Evolutionary conservation across 2,888 invertebrate species (phyloP).

Genomic region (Yponomeuta cagnagella): DNA sequence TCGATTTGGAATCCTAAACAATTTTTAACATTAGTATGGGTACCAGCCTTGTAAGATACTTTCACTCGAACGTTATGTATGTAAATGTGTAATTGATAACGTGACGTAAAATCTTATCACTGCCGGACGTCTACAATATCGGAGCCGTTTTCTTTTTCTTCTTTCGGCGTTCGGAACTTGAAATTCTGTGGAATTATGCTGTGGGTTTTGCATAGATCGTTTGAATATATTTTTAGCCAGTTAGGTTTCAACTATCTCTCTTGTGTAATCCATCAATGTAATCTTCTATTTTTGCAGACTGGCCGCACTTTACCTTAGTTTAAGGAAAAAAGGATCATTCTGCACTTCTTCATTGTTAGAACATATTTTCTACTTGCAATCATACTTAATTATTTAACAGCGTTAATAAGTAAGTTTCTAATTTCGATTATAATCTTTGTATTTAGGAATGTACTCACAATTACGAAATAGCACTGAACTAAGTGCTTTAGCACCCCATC

Average conservation of each 20-base stretch:
- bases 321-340: too few species aligned
- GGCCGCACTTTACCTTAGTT: too few species aligned
- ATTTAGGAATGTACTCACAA: too few species aligned
- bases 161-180: background rate
- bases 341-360: too few species aligned
- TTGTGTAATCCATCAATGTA: background rate
- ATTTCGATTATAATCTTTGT: too few species aligned
- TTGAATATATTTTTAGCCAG: background rate
- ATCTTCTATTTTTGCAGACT: too few species aligned
- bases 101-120: slow-evolving; percentile 52
- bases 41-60: slow-evolving; percentile 50
- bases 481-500: too few species aligned
- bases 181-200: background rate
- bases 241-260: slow-evolving; percentile 9
- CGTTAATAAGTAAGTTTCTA: too few species aligned
- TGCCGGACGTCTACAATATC: slow-evolving; percentile 13
- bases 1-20: slow-evolving; percentile 66
- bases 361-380: too few species aligned
- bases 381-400: too few species aligned
- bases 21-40: slow-evolving; percentile 69
- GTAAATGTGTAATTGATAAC: slow-evolving; percentile 65
- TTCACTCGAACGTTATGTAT: slow-evolving; percentile 72
- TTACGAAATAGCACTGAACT: too few species aligned
- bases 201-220: background rate
- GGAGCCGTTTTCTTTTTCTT: slow-evolving; percentile 10